Percentiles rank a stretch among this genome's conserved stretches.
These are phyloP conservation scores for Monochamus saltuarius DNA, from an alignment of 1,140 invertebrate genomes.

Conservation along the genomic window DNA sequence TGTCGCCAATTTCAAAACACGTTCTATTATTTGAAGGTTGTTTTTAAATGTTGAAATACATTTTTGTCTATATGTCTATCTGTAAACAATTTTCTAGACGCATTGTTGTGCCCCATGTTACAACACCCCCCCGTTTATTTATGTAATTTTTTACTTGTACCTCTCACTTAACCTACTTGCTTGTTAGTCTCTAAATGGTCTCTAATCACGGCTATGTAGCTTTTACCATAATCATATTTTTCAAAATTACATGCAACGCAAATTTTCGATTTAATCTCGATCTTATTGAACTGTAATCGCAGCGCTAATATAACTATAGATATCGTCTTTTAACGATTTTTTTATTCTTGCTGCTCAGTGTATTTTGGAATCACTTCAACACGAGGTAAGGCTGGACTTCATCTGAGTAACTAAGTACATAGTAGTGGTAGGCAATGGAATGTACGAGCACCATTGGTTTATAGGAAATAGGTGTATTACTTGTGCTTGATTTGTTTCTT, in stretches of 20 bases:
- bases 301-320: slow-evolving; percentile 5
- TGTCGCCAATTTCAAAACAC: slow-evolving; percentile 30
- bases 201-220: too few relatives aligned
- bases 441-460: background rate
- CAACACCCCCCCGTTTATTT: slow-evolving; percentile 42
- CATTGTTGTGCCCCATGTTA: slow-evolving; percentile 76
- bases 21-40: slow-evolving; percentile 14
- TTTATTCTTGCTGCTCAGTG: slow-evolving; percentile 79
- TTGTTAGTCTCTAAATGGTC: slow-evolving; percentile 1
- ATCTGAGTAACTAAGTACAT: slow-evolving; percentile 18
- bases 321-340: slow-evolving; percentile 15
- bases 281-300: slow-evolving; percentile 19
- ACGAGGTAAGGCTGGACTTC: slow-evolving; percentile 79
- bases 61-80: slow-evolving; percentile 25
- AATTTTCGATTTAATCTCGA: too few relatives aligned
- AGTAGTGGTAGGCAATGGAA: too few relatives aligned
- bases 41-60: slow-evolving; percentile 15
- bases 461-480: slow-evolving; percentile 2
- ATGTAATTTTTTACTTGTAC: slow-evolving; percentile 32
- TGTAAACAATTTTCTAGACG: slow-evolving; percentile 52
- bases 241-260: background rate
- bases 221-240: background rate
- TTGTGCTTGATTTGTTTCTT: slow-evolving; percentile 17
- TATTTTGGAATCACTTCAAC: slow-evolving; percentile 98
- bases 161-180: slow-evolving; percentile 6